A percentile compares a stretch with the other conserved stretches of the same genome.
Conservation (phyloP, 1,140 invertebrate species). For the Monomorium pharaonis region DNA sequence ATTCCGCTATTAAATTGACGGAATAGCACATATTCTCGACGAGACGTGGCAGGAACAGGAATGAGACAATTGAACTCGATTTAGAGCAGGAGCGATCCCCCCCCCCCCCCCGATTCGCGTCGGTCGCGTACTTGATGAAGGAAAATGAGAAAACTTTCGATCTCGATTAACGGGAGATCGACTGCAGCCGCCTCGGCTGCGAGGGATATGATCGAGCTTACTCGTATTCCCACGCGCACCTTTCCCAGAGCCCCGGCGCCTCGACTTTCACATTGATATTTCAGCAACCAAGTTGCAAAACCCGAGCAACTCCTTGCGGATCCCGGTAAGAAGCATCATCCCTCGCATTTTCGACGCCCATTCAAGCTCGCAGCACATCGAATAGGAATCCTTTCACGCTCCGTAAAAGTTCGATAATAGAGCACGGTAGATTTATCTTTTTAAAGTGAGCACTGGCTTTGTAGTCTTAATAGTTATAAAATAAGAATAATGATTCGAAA, state of each 20-base stretch:
- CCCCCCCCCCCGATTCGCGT: neutral
- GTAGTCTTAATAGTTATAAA: neutral
- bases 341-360: neutral
- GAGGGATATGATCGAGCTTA: constrained; percentile 16
- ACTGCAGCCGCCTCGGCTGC: neutral
- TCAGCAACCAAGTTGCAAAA: neutral
- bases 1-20: constrained; percentile 8
- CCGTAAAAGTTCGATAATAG: neutral
- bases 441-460: neutral
- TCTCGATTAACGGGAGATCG: constrained; percentile 50
- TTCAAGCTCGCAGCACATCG: neutral
- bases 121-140: constrained; percentile 7
- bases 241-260: neutral
- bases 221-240: constrained; percentile 5
- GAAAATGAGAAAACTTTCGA: constrained; percentile 66
- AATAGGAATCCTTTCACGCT: neutral
- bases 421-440: neutral
- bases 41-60: neutral
- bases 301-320: neutral
- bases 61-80: constrained; percentile 15
- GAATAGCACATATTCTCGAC: constrained; percentile 1
- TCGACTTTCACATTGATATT: neutral
- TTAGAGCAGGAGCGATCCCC: neutral
- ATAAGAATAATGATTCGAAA: neutral
- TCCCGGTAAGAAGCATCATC: neutral